phyloP scores from a whole-genome alignment of 2,113 vertebrate genomes.

The Serilophus lunatus region DNA sequence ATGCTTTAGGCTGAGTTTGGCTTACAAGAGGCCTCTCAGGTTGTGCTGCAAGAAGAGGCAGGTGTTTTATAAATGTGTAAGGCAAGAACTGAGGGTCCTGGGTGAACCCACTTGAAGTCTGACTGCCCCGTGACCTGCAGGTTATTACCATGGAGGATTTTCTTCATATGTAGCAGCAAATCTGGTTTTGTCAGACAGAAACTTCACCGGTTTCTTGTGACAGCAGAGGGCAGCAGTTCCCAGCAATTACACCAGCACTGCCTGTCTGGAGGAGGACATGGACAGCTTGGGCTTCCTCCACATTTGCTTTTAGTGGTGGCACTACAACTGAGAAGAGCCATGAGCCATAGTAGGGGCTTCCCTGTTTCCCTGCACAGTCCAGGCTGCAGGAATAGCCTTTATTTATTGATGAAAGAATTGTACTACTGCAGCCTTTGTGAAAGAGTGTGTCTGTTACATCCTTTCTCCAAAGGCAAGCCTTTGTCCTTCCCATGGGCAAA shows the following conservation, averaged over 20 bases:
- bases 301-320: not conserved
- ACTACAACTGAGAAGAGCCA: not conserved
- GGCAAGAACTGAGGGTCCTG: not conserved
- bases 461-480: not conserved
- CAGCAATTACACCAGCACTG: not conserved
- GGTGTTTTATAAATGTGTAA: rapidly evolving
- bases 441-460: not conserved
- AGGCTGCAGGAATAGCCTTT: not conserved
- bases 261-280: not conserved
- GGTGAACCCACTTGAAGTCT: not conserved
- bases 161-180: not conserved
- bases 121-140: not conserved
- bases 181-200: not conserved
- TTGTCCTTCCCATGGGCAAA: not conserved
- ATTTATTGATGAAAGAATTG: not conserved
- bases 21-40: not conserved
- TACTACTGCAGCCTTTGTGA: not conserved
- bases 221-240: conserved; percentile 56
- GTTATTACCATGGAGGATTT: not conserved
- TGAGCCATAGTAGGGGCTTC: not conserved
- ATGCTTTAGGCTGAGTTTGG: not conserved
- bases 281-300: not conserved
- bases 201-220: not conserved
- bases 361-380: not conserved
- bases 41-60: not conserved